Percentiles rank a stretch among this genome's conserved stretches.
Evolutionary conservation across 2,888 invertebrate genomes (phyloP).

Genomic region (Hirtodrosophila confusa): DNA sequence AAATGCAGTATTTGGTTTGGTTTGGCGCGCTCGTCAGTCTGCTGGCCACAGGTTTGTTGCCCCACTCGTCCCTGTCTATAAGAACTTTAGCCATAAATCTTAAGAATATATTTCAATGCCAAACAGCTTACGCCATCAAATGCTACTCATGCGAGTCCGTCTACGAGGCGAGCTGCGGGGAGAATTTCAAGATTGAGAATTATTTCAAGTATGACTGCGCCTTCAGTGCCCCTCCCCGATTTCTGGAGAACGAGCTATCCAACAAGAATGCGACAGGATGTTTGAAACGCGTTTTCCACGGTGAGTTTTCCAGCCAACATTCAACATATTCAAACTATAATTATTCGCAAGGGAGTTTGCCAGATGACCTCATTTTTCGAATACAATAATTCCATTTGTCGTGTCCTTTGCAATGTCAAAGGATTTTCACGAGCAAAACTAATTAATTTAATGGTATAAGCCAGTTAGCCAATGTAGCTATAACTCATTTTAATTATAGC

Average conservation of each 20-base stretch:
- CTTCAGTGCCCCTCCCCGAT: slow-evolving; percentile 78
- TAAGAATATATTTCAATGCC: slow-evolving; percentile 50
- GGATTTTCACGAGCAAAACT: no score
- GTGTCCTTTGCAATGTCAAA: no score
- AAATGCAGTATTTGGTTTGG: slow-evolving; percentile 68
- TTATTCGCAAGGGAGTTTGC: neutral
- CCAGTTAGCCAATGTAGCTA: no score
- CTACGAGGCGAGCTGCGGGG: slow-evolving; percentile 78
- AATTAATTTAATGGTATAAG: no score
- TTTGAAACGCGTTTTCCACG: slow-evolving; percentile 79
- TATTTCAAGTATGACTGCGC: slow-evolving; percentile 81
- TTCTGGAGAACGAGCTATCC: slow-evolving; percentile 69
- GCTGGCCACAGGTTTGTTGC: slow-evolving; percentile 64
- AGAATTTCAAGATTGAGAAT: slow-evolving; percentile 75
- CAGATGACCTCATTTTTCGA: slow-evolving; percentile 11
- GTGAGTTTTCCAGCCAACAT: slow-evolving; percentile 61
- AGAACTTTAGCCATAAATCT: slow-evolving; percentile 33
- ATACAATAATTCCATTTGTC: neutral
- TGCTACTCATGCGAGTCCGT: slow-evolving; percentile 83
- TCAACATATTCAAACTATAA: neutral
- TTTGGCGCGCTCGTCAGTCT: slow-evolving; percentile 45
- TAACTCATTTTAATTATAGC: no score
- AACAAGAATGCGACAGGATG: slow-evolving; percentile 81
- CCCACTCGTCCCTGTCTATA: slow-evolving; percentile 6
- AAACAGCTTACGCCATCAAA: slow-evolving; percentile 78